Evolutionary conservation across 2,113 vertebrate species (phyloP).

Genomic region (Helogale parvula): DNA sequence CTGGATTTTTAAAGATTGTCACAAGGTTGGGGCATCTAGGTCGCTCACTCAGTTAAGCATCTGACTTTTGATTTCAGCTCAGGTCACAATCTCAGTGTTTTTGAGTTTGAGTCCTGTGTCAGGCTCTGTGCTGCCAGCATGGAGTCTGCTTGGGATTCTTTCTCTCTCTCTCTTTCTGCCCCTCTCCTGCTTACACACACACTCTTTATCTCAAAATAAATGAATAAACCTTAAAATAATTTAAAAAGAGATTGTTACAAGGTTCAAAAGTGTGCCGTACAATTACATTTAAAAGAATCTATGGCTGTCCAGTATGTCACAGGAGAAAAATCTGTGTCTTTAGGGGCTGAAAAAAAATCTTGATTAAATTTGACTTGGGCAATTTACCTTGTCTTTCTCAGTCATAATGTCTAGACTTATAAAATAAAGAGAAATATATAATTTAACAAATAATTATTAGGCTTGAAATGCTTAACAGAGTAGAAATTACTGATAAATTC

Average conservation of each 20-base stretch:
- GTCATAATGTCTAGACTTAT: not conserved
- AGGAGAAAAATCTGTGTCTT: not conserved
- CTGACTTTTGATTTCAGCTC: too few species aligned
- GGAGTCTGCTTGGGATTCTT: too few species aligned
- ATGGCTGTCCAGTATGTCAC: not conserved
- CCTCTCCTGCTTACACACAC: too few species aligned
- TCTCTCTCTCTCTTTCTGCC: too few species aligned
- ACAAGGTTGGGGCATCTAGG: not conserved
- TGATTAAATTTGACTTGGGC: constrained; percentile 10
- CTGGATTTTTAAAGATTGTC: not conserved
- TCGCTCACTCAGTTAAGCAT: too few species aligned
- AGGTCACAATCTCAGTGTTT: too few species aligned
- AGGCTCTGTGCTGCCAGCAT: too few species aligned
- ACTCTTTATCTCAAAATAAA: too few species aligned
- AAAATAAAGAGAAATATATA: not conserved
- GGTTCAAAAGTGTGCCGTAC: not conserved
- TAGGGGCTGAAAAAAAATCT: not conserved
- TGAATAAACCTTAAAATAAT: too few species aligned
- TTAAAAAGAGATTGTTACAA: not conserved
- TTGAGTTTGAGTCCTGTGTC: too few species aligned
- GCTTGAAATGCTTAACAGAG: not conserved
- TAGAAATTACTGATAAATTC: not conserved
- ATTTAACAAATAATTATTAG: not conserved
- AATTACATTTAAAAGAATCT: not conserved
- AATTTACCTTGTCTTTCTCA: not conserved